Conservation (phyloP, 1,140 invertebrate genomes). For the Platyscapa corneri region DNA sequence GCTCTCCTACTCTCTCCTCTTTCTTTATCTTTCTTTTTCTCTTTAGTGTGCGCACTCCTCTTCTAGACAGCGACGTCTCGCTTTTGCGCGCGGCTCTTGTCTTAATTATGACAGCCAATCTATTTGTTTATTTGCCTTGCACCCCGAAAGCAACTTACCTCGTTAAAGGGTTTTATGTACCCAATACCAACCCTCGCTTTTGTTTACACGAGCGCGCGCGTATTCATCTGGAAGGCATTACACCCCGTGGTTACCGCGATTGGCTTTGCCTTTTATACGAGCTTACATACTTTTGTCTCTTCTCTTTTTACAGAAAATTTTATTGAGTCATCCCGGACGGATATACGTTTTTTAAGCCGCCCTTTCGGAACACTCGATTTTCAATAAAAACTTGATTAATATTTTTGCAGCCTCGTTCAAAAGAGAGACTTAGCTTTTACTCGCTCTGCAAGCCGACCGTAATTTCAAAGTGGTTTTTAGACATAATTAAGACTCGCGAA, state of each 20-base stretch:
- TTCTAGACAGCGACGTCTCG: background rate
- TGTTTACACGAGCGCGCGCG: background rate
- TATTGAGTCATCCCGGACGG: background rate
- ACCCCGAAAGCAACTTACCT: background rate
- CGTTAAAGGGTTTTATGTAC: background rate
- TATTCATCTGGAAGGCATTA: background rate
- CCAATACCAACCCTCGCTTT: background rate
- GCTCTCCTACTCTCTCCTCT: background rate
- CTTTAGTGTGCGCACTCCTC: too few relatives aligned
- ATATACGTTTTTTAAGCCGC: too few relatives aligned
- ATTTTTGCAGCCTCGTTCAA: background rate
- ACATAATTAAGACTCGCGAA: background rate
- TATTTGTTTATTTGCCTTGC: constrained; percentile 10
- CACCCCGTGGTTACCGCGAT: background rate
- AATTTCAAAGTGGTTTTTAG: background rate
- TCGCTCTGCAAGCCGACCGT: too few relatives aligned
- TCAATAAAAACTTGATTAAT: too few relatives aligned
- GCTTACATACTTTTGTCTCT: background rate
- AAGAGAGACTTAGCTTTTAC: background rate
- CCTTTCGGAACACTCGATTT: too few relatives aligned
- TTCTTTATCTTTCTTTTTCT: too few relatives aligned
- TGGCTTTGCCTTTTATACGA: background rate
- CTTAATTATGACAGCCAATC: background rate
- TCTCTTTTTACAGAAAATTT: background rate
- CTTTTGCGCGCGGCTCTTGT: background rate